Evolutionary conservation across 1,140 invertebrate species (phyloP), one percentile per base, ranked within the genome.

Genomic region (Megalopta genalis): DNA sequence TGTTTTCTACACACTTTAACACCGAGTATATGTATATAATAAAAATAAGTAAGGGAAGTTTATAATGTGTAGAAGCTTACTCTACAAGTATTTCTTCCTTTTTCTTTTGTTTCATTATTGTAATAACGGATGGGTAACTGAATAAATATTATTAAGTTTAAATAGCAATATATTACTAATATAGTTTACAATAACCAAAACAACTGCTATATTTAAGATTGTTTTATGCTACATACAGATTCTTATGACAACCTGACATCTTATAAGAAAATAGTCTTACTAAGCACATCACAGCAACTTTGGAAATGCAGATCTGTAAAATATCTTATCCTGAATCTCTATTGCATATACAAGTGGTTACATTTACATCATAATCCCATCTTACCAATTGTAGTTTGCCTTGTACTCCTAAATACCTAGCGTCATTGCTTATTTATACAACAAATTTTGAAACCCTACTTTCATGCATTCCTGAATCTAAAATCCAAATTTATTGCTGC

Each of bases 271-370:
- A 90, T 90, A 91, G 77, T 90, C 87, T 89, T 86, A 87, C 79
- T 88, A 87, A 90, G 81, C 78, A 80, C 86, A 92, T 92, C 90
- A 89, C 87, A 92, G 88, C 81, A 84, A 85, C 84, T 88, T 88
- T 87, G 59, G 74, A 91, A 91, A 91, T 90, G 87, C 86, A 90
- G 83, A 90, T 87, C 68, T 81, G 81, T 83, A 76, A 83, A 86
- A 83, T 81, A 60, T 88, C 57, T 81, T 80, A 72, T 52, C 37
- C 69, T 86, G 67, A 87, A 84, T 73, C 52, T 82, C 81, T 87
- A 86, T 86, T 87, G 79, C 79, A 78, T 80, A 54, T 85, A 64
- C 68, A 77, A 46, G 54, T 67, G 62, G 59, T 82, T 81, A 57
- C 70, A 62, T 73, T 63, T 73, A 74, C 70, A 54, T 16, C 23